Evolutionary conservation across 64 coral and sea anemone species (phyloP).

Genomic region (Anthopleura sola): DNA sequence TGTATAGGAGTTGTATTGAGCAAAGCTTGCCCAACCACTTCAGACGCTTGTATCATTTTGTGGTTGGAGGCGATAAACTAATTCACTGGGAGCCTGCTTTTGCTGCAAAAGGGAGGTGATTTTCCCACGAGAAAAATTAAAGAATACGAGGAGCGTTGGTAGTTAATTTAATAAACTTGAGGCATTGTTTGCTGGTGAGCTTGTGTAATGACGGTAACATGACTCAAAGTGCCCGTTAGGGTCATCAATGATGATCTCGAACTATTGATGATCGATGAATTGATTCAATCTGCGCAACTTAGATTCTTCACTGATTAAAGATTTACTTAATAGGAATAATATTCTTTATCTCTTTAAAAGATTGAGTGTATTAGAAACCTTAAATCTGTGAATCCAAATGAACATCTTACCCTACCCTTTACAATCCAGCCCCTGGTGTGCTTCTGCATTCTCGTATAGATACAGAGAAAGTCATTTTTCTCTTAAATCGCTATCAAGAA

Average conservation of each 20-base stretch:
- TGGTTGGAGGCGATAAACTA: constrained; percentile 8
- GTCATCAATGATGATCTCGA: background rate
- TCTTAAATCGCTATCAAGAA: background rate
- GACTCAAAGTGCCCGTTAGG: background rate
- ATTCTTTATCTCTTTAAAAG: background rate
- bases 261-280: background rate
- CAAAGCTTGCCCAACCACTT: background rate
- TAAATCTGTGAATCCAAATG: background rate
- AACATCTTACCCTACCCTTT: background rate
- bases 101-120: background rate
- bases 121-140: constrained; percentile 19
- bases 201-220: background rate
- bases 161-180: constrained; percentile 20
- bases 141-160: background rate
- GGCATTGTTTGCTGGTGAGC: background rate
- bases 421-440: background rate
- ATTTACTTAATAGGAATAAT: background rate
- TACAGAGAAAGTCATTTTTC: background rate
- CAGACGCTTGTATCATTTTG: background rate
- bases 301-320: background rate
- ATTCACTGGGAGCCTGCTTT: background rate
- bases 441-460: background rate
- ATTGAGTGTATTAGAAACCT: background rate
- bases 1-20: background rate
- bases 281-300: background rate